These are phyloP conservation scores for Harmothoe impar DNA, from an alignment of 2,888 invertebrate genomes.

Conservation along the genomic window DNA sequence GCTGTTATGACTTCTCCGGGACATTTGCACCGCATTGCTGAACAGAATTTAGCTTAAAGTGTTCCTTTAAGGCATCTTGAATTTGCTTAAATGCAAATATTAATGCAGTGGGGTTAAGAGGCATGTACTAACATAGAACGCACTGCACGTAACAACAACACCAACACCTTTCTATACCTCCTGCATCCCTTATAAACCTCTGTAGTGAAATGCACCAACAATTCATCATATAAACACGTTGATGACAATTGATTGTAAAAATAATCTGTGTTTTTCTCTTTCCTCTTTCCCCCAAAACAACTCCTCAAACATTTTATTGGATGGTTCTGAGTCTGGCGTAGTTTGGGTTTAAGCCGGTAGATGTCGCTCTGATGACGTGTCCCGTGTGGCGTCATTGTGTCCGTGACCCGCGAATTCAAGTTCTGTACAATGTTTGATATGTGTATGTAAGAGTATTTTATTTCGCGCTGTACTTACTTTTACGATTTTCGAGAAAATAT, in stretches of 20 bases:
- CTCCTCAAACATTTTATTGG: neutral
- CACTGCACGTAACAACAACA: neutral
- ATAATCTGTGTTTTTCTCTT: conserved; percentile 44
- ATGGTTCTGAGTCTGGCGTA: conserved; percentile 19
- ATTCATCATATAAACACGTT: conserved; percentile 6
- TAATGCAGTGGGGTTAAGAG: too few species aligned
- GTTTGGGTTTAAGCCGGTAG: conserved; percentile 41
- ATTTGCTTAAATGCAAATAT: too few species aligned
- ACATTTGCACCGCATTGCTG: too few species aligned
- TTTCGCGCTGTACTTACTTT: too few species aligned
- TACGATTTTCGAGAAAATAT: too few species aligned
- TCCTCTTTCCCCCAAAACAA: neutral
- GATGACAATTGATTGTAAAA: conserved; percentile 40
- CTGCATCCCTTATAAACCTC: neutral
- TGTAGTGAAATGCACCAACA: neutral
- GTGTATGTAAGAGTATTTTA: neutral
- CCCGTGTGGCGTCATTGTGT: conserved; percentile 54
- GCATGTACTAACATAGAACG: neutral
- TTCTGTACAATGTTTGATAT: neutral
- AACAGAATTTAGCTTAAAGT: too few species aligned
- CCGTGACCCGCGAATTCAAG: neutral
- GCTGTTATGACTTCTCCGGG: too few species aligned
- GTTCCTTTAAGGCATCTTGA: too few species aligned
- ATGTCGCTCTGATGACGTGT: conserved; percentile 54
- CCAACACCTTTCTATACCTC: neutral